Conservation (phyloP, 2,888 invertebrate genomes). For the Helobdella robusta region DNA sequence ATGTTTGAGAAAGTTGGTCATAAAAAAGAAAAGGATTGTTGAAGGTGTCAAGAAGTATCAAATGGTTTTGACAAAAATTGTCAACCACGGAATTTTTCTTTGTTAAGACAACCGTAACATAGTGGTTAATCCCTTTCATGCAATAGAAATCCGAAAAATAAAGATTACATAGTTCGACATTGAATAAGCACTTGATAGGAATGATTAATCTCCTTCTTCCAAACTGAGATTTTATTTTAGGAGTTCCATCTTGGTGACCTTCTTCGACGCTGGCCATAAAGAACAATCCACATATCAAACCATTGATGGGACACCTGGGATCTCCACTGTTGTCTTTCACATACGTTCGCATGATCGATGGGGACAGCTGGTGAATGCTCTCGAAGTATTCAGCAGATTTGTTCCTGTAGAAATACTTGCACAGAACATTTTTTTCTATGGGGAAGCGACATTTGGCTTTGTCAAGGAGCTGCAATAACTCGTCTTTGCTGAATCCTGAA, state of each 20-base stretch:
- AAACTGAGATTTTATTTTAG: neutral
- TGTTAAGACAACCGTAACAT: constrained; percentile 29
- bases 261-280: constrained; percentile 22
- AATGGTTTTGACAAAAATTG: constrained; percentile 15
- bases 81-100: constrained; percentile 20
- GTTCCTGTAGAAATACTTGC: neutral
- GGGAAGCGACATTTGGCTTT: too few species aligned
- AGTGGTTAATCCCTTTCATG: constrained; percentile 16
- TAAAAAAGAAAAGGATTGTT: constrained; percentile 17
- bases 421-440: neutral
- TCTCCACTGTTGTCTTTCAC: constrained; percentile 26
- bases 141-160: constrained; percentile 29
- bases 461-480: too few species aligned
- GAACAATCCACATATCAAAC: constrained; percentile 24
- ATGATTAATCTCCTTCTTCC: constrained; percentile 5
- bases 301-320: constrained; percentile 26
- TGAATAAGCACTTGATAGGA: neutral
- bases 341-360: constrained; percentile 26
- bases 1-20: neutral
- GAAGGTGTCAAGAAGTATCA: constrained; percentile 3
- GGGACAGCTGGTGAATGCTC: too few species aligned
- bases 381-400: neutral
- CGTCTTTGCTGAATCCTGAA: too few species aligned
- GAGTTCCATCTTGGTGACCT: neutral
- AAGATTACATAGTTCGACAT: constrained; percentile 14